Evolutionary conservation across 2,888 invertebrate species (phyloP), one percentile per base, ranked within the genome.

Genomic region (Crepidodera aurea): DNA sequence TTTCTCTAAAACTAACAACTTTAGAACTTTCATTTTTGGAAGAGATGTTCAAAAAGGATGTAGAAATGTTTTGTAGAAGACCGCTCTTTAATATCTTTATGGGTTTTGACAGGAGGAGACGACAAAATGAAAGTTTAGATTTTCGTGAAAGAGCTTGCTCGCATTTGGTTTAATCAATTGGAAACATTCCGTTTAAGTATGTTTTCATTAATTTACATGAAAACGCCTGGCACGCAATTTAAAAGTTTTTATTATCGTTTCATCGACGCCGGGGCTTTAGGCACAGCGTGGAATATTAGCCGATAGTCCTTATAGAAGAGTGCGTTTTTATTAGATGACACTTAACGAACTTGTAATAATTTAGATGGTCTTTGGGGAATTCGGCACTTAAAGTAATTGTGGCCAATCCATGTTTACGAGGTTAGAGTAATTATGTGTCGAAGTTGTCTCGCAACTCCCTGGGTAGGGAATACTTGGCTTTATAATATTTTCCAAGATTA

Each of bases 331-430:
- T 60, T 60, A 37, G 37, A 53, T 27, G 46, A 60, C 46, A 39
- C 60, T 60, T 40, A 48, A 55, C 32, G 42, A 22, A 61, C 55
- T 61, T 55, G 60, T 61, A 50, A 61, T 61, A 61, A 61, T 61
- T 61, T 61, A 40, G 50, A 61, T 25, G 32, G 55, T 55, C 60
- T 50, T 7, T 12, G 19, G 60, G 60, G 60, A 55, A 51, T 61
- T 50, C 51, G 32, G 55, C 60, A 61, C 60, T 61, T 51, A 61
- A 55, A 55, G 55, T 61, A 61, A 61, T 61, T 61, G 60, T 61
- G 55, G 50, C 55, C 60, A 61, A 61, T 61, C 54, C 54, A 61
- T 61, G 60, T 55, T 61, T 55, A 61, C 51, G 60, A 61, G 48
- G 51, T 61, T 50, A 34, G 54, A 29, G 40, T 55, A 54, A 55